Evolutionary conservation across 2,113 vertebrate genomes (phyloP), one percentile per base, ranked within the genome.

Genomic region (Eublepharis macularius): DNA sequence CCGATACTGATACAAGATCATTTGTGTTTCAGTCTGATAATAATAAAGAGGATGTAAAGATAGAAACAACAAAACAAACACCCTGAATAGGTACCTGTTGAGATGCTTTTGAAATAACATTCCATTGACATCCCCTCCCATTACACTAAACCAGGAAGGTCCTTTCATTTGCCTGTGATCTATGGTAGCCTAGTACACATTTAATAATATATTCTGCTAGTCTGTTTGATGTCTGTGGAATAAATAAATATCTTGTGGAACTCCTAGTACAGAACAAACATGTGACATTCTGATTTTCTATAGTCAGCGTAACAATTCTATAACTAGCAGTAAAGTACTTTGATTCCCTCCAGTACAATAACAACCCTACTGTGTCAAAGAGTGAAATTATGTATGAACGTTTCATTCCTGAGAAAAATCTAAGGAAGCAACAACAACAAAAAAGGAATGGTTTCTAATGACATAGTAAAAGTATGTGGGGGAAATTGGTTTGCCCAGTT

Each of bases 221-320:
- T 80, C 86, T 82, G 0, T 81, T 24, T 41, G 75, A 43, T 73
- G 60, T 81, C 39, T n/a, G 29, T 68, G 1, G 32, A 80, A 74
- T 51, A 66, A 34, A 80, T 17, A 83, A 57, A 85, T 76, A n/a
- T 78, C 9, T 51, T 77, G 34, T 9, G 74, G 4, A 3, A 49
- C 76, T 43, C 57, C 68, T 70, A 49, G 43, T 41, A 36, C 29
- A 68, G 81, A 79, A 14, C 26, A 54, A 70, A 82, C 60, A 45
- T 11, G 6, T 49, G 24, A 5, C 2, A 0, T 83, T 88, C 57
- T 0, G 16, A 2, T n/a, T 41, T 81, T 73, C 19, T 54, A 2
- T 13, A 29, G 72, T 90, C 87, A 78, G 51, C 34, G 86, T 72
- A 89, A 29, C 29, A 86, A 90, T 51, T 49, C 65, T 84, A 76